Evolutionary conservation across 2,113 vertebrate species (phyloP).

Genomic region (Rutilus rutilus): DNA sequence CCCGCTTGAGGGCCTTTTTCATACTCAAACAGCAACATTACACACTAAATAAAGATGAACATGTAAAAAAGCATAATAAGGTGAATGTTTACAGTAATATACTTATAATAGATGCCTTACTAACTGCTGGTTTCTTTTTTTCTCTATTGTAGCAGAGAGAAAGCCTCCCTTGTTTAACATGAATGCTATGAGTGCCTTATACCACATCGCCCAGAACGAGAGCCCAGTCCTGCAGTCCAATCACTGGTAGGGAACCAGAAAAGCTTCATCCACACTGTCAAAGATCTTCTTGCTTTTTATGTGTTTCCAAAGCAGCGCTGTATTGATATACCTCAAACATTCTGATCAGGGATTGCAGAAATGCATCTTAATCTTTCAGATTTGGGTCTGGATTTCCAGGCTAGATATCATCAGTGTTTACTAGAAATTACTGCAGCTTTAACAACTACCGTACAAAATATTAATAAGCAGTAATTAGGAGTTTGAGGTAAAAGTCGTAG

Average conservation of each 20-base stretch:
- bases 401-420: too few relatives aligned
- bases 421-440: too few relatives aligned
- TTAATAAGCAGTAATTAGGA: too few relatives aligned
- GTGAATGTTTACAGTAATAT: neutral
- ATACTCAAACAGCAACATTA: too few relatives aligned
- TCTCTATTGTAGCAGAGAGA: constrained; percentile 81
- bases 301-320: neutral
- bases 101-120: constrained; percentile 15
- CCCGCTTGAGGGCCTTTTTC: too few relatives aligned
- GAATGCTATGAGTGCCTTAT: constrained; percentile 98
- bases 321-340: neutral
- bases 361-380: too few relatives aligned
- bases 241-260: constrained; percentile 82
- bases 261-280: neutral
- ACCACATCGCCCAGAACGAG: constrained; percentile 96
- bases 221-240: constrained; percentile 90
- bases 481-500: too few relatives aligned
- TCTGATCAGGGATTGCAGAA: neutral
- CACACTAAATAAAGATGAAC: too few relatives aligned
- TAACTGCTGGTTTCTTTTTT: neutral
- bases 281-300: neutral
- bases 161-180: constrained; percentile 95
- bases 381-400: too few relatives aligned
- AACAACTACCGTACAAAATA: too few relatives aligned
- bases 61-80: neutral